phyloP scores from a whole-genome alignment of 2,113 vertebrate species.

The Upupa epops region DNA sequence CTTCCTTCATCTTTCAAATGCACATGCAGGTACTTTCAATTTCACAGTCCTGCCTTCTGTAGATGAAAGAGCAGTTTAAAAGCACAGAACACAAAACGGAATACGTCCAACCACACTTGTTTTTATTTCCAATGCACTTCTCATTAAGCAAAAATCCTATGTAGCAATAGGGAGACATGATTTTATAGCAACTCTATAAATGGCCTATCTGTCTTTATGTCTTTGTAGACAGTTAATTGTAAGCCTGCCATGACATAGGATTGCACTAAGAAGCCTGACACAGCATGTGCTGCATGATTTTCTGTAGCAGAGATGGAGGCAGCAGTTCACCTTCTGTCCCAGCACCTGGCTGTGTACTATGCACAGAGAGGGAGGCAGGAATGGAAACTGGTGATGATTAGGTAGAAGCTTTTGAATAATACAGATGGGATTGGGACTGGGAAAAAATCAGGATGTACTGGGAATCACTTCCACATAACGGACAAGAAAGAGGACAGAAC shows the following conservation, averaged over 20 bases:
- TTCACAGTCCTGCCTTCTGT: not conserved
- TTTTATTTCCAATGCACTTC: not conserved
- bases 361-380: not conserved
- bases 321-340: not conserved
- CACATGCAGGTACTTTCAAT: slow-evolving; percentile 2
- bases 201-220: not conserved
- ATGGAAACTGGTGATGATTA: not conserved
- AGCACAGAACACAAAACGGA: not conserved
- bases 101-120: not conserved
- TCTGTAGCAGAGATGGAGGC: not conserved
- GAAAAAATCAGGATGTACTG: not conserved
- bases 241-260: not conserved
- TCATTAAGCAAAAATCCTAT: not conserved
- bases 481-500: not conserved
- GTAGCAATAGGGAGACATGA: not conserved
- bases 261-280: not conserved
- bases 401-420: not conserved
- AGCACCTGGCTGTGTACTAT: not conserved
- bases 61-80: slow-evolving; percentile 9
- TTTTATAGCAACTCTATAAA: not conserved
- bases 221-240: not conserved
- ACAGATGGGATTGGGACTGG: not conserved
- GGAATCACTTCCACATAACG: not conserved
- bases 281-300: not conserved
- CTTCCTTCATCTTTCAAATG: slow-evolving; percentile 11